phyloP scores from a whole-genome alignment of 2,888 invertebrate genomes.

The Nineta flava region DNA sequence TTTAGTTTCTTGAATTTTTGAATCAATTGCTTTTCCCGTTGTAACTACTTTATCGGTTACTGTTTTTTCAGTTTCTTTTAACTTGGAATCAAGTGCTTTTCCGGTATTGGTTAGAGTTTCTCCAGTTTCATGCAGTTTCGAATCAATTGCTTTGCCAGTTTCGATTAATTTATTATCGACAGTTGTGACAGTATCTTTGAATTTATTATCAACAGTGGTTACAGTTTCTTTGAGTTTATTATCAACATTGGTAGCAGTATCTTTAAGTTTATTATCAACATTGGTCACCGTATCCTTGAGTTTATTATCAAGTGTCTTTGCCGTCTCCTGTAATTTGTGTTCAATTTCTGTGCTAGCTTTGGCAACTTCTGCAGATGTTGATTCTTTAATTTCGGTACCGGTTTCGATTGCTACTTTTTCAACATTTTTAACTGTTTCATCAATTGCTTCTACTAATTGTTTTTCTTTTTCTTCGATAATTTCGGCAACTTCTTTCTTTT shows the following conservation, averaged over 20 bases:
- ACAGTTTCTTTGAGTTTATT: slow-evolving; percentile 11
- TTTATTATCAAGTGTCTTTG: slow-evolving; percentile 13
- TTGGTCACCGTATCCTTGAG: slow-evolving; percentile 11
- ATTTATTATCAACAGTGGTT: slow-evolving; percentile 9
- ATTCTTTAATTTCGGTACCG: slow-evolving; percentile 29
- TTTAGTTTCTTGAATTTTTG: slow-evolving; percentile 6
- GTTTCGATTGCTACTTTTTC: slow-evolving; percentile 35
- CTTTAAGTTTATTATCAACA: slow-evolving; percentile 13
- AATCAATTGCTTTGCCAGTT: slow-evolving; percentile 21
- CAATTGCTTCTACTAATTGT: slow-evolving; percentile 42
- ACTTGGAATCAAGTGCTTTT: slow-evolving; percentile 13
- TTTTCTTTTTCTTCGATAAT: slow-evolving; percentile 43
- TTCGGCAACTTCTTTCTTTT: slow-evolving; percentile 54
- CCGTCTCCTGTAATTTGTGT: slow-evolving; percentile 13
- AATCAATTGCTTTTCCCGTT: slow-evolving; percentile 25
- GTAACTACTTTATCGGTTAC: slow-evolving; percentile 17
- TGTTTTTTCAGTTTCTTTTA: slow-evolving; percentile 4
- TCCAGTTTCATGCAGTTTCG: slow-evolving; percentile 14
- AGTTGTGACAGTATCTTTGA: slow-evolving; percentile 14
- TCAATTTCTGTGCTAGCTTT: slow-evolving; percentile 20
- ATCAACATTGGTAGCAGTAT: slow-evolving; percentile 7
- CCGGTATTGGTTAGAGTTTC: slow-evolving; percentile 19
- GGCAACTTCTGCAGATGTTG: slow-evolving; percentile 22
- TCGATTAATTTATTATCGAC: slow-evolving; percentile 21
- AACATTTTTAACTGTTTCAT: slow-evolving; percentile 43